These are phyloP conservation scores for Galerucella nymphaeae DNA, from an alignment of 2,888 invertebrate genomes.

Conservation along the genomic window DNA sequence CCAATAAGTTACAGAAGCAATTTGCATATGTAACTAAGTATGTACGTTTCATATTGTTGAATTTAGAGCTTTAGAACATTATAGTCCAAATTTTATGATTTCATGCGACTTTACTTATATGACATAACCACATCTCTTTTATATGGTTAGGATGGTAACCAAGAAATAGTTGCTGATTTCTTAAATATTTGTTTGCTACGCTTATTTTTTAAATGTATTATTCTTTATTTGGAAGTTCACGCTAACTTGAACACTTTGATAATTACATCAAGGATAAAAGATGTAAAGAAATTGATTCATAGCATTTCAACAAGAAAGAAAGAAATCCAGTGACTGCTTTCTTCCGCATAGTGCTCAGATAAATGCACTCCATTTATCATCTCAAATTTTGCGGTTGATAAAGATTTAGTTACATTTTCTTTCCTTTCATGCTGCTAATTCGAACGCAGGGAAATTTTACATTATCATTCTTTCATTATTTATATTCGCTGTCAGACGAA, in stretches of 20 bases:
- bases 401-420: slow-evolving; percentile 64
- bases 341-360: slow-evolving; percentile 56
- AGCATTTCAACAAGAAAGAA: slow-evolving; percentile 42
- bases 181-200: background rate
- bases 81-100: slow-evolving; percentile 44
- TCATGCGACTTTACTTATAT: slow-evolving; percentile 48
- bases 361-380: slow-evolving; percentile 64
- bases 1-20: slow-evolving; percentile 65
- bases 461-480: slow-evolving; percentile 64
- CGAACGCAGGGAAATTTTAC: slow-evolving; percentile 61
- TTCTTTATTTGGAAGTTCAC: background rate
- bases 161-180: slow-evolving; percentile 29
- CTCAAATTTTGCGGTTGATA: slow-evolving; percentile 63
- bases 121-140: slow-evolving; percentile 42
- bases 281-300: slow-evolving; percentile 52
- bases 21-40: slow-evolving; percentile 64
- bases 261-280: slow-evolving; percentile 62
- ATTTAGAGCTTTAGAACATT: slow-evolving; percentile 35
- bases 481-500: slow-evolving; percentile 52
- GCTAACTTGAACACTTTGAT: slow-evolving; percentile 59
- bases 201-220: background rate
- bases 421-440: slow-evolving; percentile 60
- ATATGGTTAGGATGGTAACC: slow-evolving; percentile 36
- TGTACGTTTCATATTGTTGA: slow-evolving; percentile 37
- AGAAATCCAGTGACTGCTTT: slow-evolving; percentile 60